phyloP scores from a whole-genome alignment of 2,888 invertebrate genomes.

The Gryllus longicercus region DNA sequence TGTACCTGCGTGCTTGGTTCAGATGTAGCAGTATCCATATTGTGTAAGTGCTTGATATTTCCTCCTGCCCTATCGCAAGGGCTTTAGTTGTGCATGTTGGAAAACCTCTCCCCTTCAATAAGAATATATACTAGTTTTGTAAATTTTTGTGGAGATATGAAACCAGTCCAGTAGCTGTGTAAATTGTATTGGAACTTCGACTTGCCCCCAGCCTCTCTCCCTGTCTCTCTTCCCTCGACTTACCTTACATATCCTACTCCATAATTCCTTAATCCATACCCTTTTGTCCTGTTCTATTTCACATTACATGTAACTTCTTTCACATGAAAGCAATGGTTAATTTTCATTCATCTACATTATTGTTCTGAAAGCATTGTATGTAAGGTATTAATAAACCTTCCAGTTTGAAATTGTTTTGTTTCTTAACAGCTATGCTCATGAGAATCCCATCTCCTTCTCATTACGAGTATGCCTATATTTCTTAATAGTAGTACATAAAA shows the following conservation, averaged over 20 bases:
- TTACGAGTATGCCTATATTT: too few species aligned
- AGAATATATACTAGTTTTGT: constrained; percentile 17
- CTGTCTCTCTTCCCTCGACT: not conserved
- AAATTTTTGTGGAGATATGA: constrained; percentile 23
- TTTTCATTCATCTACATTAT: constrained; percentile 33
- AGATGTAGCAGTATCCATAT: constrained; percentile 23
- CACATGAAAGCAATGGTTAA: constrained; percentile 30
- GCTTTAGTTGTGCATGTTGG: not conserved
- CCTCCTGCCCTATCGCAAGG: not conserved
- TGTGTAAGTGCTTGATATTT: constrained; percentile 25
- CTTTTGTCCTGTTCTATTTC: constrained; percentile 30
- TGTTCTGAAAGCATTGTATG: constrained; percentile 38
- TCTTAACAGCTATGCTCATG: too few species aligned
- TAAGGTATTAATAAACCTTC: constrained; percentile 36
- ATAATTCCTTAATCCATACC: constrained; percentile 19
- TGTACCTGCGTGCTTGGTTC: constrained; percentile 20
- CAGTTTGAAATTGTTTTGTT: constrained; percentile 22
- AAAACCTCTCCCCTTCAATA: constrained; percentile 17
- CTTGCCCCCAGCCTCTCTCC: constrained; percentile 23
- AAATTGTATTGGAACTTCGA: constrained; percentile 28
- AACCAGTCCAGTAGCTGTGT: constrained; percentile 27
- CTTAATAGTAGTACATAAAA: too few species aligned
- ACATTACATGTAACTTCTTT: constrained; percentile 31
- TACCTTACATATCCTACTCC: constrained; percentile 23
- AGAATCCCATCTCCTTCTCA: too few species aligned